Conservation (phyloP, 2,113 vertebrate genomes). For the Isurus oxyrinchus region DNA sequence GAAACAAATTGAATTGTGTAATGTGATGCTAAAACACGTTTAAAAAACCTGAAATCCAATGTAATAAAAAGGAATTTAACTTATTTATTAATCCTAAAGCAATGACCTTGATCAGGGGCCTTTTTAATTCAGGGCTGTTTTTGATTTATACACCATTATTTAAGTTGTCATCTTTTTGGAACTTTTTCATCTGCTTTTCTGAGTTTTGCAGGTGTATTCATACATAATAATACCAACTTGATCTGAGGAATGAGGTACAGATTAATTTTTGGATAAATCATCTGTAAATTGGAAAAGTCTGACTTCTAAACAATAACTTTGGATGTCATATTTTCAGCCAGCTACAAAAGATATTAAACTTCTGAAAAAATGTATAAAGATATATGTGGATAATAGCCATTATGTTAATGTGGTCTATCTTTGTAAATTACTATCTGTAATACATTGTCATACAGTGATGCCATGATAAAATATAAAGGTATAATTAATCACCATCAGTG, state of each 20-base stretch:
- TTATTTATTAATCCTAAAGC: background rate
- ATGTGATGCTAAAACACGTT: background rate
- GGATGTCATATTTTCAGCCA: background rate
- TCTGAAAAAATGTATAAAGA: background rate
- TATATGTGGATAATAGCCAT: background rate
- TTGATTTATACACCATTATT: too few species aligned
- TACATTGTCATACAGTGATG: background rate
- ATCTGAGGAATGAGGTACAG: background rate
- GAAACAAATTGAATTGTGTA: background rate
- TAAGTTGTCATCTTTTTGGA: background rate
- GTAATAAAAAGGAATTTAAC: background rate
- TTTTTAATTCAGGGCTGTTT: background rate
- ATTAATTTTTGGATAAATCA: background rate
- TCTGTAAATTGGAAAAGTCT: background rate
- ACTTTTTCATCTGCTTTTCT: background rate
- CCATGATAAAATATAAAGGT: background rate
- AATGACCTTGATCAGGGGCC: background rate
- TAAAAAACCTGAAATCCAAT: background rate
- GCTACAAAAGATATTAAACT: background rate
- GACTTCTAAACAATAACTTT: background rate
- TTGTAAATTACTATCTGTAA: background rate
- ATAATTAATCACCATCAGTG: background rate
- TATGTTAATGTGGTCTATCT: background rate
- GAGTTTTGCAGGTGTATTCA: background rate
- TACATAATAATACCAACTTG: background rate